Evolutionary conservation across 1,140 invertebrate genomes (phyloP).

Genomic region (Luehdorfia chinensis): DNA sequence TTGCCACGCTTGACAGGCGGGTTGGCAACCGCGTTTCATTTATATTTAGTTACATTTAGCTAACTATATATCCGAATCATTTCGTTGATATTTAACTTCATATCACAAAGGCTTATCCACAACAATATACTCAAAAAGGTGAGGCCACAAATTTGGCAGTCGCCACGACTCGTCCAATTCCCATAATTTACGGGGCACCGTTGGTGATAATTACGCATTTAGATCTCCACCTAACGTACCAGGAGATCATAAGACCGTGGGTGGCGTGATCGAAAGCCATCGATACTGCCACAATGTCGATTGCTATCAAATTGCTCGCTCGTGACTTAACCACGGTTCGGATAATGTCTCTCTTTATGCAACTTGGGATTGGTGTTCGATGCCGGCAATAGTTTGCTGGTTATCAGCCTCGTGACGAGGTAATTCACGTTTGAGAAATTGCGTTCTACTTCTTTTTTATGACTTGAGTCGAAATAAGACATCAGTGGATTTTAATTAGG

Average conservation of each 20-base stretch:
- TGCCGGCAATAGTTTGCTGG: not conserved
- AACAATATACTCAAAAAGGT: conserved; percentile 16
- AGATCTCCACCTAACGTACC: conserved; percentile 28
- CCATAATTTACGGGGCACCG: conserved; percentile 43
- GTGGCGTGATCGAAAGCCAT: conserved; percentile 27
- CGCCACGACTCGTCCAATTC: conserved; percentile 28
- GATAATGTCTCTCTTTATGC: conserved; percentile 62
- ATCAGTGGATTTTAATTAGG: too few relatives aligned
- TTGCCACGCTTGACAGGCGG: too few relatives aligned
- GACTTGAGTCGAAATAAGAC: not conserved
- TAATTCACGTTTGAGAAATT: not conserved
- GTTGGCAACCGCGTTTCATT: too few relatives aligned
- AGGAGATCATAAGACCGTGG: conserved; percentile 24
- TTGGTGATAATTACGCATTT: conserved; percentile 55
- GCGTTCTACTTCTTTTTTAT: not conserved
- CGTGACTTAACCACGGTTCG: conserved; percentile 46
- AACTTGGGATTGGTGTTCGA: conserved; percentile 19
- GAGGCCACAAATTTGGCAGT: conserved; percentile 38
- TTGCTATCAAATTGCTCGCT: conserved; percentile 59
- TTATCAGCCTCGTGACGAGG: conserved; percentile 5
- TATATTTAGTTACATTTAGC: too few relatives aligned
- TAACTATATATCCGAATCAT: too few relatives aligned
- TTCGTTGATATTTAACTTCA: too few relatives aligned
- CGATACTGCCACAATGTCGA: conserved; percentile 34
- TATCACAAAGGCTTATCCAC: conserved; percentile 26